phyloP scores from a whole-genome alignment of 2,113 vertebrate species.

The Fregata magnificens region DNA sequence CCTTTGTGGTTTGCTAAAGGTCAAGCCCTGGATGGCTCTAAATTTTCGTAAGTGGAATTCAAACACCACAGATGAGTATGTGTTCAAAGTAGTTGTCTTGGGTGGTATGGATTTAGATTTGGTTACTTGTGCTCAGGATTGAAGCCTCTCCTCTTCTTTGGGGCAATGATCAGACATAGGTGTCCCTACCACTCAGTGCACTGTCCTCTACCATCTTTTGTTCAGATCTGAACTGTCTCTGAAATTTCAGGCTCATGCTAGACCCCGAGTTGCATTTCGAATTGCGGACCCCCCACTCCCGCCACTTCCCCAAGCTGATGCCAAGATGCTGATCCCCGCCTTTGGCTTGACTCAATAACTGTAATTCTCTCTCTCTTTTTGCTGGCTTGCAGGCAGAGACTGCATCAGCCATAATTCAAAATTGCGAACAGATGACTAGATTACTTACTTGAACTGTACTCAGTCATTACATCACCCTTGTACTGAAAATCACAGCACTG shows the following conservation, averaged over 20 bases:
- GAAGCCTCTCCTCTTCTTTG: not conserved
- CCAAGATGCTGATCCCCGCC: not conserved
- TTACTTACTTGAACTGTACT: conserved; percentile 59
- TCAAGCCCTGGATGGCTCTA: conserved; percentile 36
- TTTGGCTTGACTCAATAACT: conserved; percentile 11
- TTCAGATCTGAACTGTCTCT: not conserved
- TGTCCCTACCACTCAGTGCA: too few species aligned
- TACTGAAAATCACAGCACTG: conserved; percentile 51
- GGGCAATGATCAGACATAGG: not conserved
- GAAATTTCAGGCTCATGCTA: not conserved
- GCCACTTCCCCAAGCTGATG: not conserved
- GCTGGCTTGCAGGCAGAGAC: conserved; percentile 32
- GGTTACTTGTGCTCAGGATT: not conserved
- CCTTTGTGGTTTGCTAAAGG: conserved; percentile 69
- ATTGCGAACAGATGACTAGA: conserved; percentile 68
- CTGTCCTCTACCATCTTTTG: not conserved
- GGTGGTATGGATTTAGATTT: not conserved
- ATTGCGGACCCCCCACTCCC: fast-evolving
- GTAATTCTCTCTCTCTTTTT: conserved; percentile 29
- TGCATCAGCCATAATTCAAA: conserved; percentile 62
- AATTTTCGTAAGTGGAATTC: conserved; percentile 65
- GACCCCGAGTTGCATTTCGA: not conserved
- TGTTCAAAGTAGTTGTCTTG: not conserved
- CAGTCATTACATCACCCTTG: conserved; percentile 69
- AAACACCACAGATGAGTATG: conserved; percentile 16